Percentiles rank a stretch among this genome's conserved stretches.
Evolutionary conservation across 2,797 vertebrate genomes (phyloP).

Genomic region (Cygnus olor): DNA sequence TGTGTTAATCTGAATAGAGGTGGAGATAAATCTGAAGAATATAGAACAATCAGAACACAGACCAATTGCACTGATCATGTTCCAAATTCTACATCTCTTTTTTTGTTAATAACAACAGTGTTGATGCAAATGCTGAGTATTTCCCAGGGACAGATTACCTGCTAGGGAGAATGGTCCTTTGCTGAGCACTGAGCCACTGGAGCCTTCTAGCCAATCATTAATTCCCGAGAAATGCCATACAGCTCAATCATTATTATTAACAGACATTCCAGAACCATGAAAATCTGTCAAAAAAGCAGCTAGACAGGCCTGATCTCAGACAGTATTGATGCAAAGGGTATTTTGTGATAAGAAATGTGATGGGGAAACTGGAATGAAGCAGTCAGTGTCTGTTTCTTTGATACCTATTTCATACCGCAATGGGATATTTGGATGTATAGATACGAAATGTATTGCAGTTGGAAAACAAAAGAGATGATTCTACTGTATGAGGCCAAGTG

Average conservation of each 20-base stretch:
- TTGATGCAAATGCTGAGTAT: neutral
- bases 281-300: neutral
- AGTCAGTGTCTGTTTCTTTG: neutral
- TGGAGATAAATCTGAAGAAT: neutral
- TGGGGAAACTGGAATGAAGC: neutral
- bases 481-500: neutral
- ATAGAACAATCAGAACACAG: neutral
- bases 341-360: slow-evolving; percentile 10
- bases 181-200: neutral
- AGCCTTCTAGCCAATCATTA: neutral
- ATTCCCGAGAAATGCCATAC: neutral
- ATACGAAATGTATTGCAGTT: neutral
- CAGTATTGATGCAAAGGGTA: neutral
- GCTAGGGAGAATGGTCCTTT: neutral
- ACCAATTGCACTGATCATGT: neutral
- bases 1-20: neutral
- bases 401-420: neutral
- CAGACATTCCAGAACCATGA: neutral
- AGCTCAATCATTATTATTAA: slow-evolving; percentile 24
- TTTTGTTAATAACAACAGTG: neutral
- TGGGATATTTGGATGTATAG: neutral
- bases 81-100: neutral
- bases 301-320: neutral
- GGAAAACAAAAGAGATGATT: neutral
- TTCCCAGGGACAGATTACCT: neutral